Evolutionary conservation across 2,797 vertebrate species (phyloP).

Genomic region (Cossypha niveicapilla): DNA sequence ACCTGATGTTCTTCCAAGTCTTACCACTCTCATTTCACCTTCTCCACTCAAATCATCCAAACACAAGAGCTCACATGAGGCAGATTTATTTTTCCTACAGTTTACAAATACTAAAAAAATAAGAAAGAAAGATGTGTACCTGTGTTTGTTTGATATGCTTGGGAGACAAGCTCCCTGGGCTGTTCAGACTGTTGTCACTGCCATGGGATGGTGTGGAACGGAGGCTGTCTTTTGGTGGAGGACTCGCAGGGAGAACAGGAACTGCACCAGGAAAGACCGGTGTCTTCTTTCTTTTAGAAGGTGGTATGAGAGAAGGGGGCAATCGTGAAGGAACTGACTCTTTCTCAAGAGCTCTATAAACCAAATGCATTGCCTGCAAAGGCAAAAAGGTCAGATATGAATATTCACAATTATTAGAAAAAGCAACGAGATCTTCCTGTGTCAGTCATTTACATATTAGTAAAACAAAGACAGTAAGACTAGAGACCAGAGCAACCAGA

Average conservation of each 20-base stretch:
- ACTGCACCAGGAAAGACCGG: constrained; percentile 79
- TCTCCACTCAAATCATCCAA: not conserved
- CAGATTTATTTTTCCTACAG: not conserved
- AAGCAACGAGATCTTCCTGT: not conserved
- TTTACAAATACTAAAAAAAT: not conserved
- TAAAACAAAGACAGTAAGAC: not conserved
- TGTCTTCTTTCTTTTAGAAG: constrained; percentile 90
- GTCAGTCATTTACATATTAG: not conserved
- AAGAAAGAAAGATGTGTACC: constrained; percentile 59
- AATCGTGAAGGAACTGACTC: constrained; percentile 90
- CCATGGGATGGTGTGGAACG: constrained; percentile 94
- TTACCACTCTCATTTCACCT: not conserved
- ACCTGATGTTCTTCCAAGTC: not conserved
- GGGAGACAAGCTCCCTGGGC: constrained; percentile 90
- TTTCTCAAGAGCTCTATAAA: constrained; percentile 96
- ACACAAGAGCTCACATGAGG: not conserved
- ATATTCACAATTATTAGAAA: not conserved
- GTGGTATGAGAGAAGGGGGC: constrained; percentile 88
- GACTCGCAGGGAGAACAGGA: constrained; percentile 88
- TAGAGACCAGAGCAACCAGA: not conserved
- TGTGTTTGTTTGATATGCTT: constrained; percentile 89
- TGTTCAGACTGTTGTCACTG: constrained; percentile 94
- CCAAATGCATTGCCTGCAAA: constrained; percentile 94
- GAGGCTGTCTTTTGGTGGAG: constrained; percentile 91
- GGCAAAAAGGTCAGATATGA: constrained; percentile 14